Evolutionary conservation across 2,113 vertebrate genomes (phyloP).

Genomic region (Channa maculata): DNA sequence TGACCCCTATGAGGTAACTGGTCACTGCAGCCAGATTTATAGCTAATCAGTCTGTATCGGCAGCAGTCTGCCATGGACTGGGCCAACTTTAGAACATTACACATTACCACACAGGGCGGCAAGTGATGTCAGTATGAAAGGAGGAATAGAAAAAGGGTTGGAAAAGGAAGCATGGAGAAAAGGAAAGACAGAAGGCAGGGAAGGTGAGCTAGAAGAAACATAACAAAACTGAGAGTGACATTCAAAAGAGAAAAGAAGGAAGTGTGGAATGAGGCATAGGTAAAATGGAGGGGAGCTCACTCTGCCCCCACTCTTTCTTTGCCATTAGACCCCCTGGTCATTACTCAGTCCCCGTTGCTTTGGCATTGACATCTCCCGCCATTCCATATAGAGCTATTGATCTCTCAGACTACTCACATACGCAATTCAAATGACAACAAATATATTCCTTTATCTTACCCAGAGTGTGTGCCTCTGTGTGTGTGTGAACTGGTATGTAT

Average conservation of each 20-base stretch:
- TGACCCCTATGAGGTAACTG: constrained; percentile 71
- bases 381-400: constrained; percentile 67
- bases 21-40: constrained; percentile 74
- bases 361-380: constrained; percentile 61
- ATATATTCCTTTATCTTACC: constrained; percentile 55
- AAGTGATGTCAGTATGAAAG: constrained; percentile 67
- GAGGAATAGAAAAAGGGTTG: constrained; percentile 16
- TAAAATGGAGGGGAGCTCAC: constrained; percentile 14
- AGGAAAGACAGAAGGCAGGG: constrained; percentile 3
- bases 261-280: constrained; percentile 18
- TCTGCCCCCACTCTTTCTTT: constrained; percentile 25
- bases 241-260: constrained; percentile 21
- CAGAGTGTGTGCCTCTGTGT: background rate
- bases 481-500: background rate
- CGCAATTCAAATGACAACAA: constrained; percentile 67
- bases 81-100: constrained; percentile 77
- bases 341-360: constrained; percentile 57
- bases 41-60: constrained; percentile 76
- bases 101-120: constrained; percentile 58
- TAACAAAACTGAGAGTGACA: background rate
- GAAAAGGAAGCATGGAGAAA: background rate
- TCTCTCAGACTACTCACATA: constrained; percentile 64
- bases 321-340: constrained; percentile 56
- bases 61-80: constrained; percentile 59
- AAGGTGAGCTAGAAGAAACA: background rate